Percentiles rank a stretch among this genome's conserved stretches.
These are phyloP conservation scores for Polypedilum pembai DNA, from an alignment of 1,140 invertebrate species.

Conservation along the genomic window DNA sequence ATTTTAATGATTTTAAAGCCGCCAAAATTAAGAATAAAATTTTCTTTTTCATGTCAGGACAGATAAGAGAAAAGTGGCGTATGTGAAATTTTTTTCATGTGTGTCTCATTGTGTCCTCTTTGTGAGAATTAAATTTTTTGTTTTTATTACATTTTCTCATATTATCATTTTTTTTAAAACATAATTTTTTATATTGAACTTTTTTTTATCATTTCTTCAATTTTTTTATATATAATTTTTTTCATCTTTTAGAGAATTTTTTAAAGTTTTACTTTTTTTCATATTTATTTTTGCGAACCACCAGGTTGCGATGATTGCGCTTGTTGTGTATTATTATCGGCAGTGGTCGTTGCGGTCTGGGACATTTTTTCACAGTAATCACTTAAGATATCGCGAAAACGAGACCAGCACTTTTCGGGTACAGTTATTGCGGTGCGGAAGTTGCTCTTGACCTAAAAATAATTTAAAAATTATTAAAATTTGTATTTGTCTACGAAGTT, in stretches of 20 bases:
- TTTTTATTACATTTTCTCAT: background rate
- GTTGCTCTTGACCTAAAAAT: conserved; percentile 82
- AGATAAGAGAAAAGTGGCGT: background rate
- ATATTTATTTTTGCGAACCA: conserved; percentile 36
- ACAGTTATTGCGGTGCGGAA: conserved; percentile 97
- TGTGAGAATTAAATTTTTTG: background rate
- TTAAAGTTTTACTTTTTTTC: too few relatives aligned
- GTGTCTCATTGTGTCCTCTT: background rate
- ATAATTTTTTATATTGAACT: conserved; percentile 16
- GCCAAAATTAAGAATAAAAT: background rate
- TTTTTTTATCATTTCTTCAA: conserved; percentile 22
- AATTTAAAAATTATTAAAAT: conserved; percentile 29
- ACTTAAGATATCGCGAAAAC: conserved; percentile 91
- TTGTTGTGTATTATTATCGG: conserved; percentile 41
- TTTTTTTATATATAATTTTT: conserved; percentile 32
- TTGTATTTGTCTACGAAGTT: too few relatives aligned
- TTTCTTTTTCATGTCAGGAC: background rate
- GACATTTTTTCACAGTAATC: conserved; percentile 91
- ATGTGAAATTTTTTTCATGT: background rate
- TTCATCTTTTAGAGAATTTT: conserved; percentile 37
- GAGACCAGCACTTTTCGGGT: conserved; percentile 93
- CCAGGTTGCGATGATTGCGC: conserved; percentile 22
- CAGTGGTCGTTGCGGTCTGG: conserved; percentile 39
- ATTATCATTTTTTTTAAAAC: conserved; percentile 28
- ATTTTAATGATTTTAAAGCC: background rate